A percentile compares a stretch with the other conserved stretches of the same genome.
phyloP scores from a whole-genome alignment of 2,797 vertebrate species.

The Rallus crepitans region DNA sequence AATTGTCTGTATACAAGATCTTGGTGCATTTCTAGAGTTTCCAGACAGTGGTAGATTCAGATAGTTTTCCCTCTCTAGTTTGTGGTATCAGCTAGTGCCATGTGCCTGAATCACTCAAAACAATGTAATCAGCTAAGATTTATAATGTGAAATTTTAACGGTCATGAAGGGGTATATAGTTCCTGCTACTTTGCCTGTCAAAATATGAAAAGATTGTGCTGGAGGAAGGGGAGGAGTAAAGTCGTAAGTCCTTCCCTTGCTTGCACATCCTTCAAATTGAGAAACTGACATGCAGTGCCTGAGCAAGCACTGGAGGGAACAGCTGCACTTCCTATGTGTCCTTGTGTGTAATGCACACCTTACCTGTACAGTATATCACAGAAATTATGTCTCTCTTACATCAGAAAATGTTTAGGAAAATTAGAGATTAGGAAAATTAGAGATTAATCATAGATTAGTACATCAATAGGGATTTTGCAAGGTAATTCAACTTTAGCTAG shows the following conservation, averaged over 20 bases:
- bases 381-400: background rate
- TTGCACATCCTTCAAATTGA: background rate
- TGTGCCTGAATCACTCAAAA: background rate
- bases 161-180: background rate
- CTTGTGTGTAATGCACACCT: background rate
- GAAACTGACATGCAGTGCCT: background rate
- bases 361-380: background rate
- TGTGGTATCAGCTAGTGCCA: background rate
- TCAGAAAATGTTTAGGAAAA: background rate
- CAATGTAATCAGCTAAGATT: background rate
- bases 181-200: background rate
- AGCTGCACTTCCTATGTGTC: accelerated
- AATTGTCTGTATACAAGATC: background rate
- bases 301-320: background rate
- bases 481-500: background rate
- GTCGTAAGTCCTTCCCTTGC: background rate
- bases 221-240: background rate
- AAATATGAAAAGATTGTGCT: background rate
- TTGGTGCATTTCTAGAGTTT: background rate
- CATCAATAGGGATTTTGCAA: background rate
- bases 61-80: background rate
- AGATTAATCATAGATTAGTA: background rate
- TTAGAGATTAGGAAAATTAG: background rate
- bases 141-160: background rate
- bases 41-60: background rate